A percentile compares a stretch with the other conserved stretches of the same genome.
phyloP scores from a whole-genome alignment of 2,888 invertebrate genomes.

The Arge pagana region DNA sequence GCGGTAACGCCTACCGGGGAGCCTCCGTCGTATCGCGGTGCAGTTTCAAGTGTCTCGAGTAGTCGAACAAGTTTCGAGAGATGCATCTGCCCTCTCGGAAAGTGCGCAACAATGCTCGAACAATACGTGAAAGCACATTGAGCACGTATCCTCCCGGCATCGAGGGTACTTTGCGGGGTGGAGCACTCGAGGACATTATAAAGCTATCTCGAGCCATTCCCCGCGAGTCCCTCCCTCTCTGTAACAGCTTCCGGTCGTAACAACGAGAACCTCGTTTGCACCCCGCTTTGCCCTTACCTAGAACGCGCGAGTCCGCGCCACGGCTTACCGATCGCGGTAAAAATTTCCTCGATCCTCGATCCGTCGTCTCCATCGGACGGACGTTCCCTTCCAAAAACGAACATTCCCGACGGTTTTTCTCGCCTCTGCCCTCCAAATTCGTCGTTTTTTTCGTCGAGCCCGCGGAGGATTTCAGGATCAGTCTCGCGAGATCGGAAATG shows the following conservation, averaged over 20 bases:
- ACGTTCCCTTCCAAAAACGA: too few species aligned
- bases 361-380: too few species aligned
- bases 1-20: too few species aligned
- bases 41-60: slow-evolving; percentile 7
- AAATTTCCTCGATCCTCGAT: too few species aligned
- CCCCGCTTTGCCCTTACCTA: slow-evolving; percentile 1
- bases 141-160: slow-evolving; percentile 36
- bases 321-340: too few species aligned
- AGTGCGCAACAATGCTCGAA: slow-evolving; percentile 13
- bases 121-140: slow-evolving; percentile 13
- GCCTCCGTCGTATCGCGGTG: too few species aligned
- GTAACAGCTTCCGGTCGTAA: slow-evolving; percentile 12
- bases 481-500: too few species aligned
- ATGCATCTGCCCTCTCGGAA: slow-evolving; percentile 14
- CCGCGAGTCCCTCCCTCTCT: not conserved
- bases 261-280: slow-evolving; percentile 15
- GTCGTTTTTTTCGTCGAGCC: too few species aligned
- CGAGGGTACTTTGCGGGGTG: slow-evolving; percentile 49
- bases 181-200: slow-evolving; percentile 53
- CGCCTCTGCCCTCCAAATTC: too few species aligned
- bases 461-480: too few species aligned
- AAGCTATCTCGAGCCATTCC: slow-evolving; percentile 48
- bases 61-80: slow-evolving; percentile 8
- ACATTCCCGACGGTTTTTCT: too few species aligned
- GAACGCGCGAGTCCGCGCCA: too few species aligned